phyloP scores from a whole-genome alignment of 2,113 vertebrate genomes.

The Cheilinus undulatus region DNA sequence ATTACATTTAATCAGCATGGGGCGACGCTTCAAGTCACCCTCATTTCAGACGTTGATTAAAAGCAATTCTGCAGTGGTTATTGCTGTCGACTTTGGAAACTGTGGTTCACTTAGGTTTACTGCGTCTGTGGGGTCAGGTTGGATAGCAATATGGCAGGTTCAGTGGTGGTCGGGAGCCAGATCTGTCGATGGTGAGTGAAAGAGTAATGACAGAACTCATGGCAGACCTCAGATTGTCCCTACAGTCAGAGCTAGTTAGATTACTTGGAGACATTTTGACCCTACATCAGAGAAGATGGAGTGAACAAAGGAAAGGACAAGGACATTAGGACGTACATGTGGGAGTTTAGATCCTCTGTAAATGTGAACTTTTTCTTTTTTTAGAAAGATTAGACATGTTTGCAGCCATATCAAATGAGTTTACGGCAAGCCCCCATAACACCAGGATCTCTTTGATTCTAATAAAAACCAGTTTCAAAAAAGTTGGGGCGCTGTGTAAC shows the following conservation, averaged over 20 bases:
- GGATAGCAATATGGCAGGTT: conserved; percentile 78
- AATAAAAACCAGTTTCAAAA: no score
- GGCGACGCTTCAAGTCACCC: conserved; percentile 84
- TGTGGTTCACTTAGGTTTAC: conserved; percentile 78
- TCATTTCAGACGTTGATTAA: conserved; percentile 86
- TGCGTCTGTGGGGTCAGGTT: conserved; percentile 72
- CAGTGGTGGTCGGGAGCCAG: conserved; percentile 64
- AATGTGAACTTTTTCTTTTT: neutral
- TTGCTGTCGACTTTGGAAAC: conserved; percentile 77
- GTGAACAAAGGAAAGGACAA: conserved; percentile 66
- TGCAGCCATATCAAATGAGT: neutral
- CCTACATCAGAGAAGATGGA: conserved; percentile 63
- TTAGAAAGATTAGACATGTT: neutral
- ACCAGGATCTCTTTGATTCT: neutral
- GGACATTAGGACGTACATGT: conserved; percentile 59
- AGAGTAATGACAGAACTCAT: conserved; percentile 75
- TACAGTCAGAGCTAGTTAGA: conserved; percentile 76
- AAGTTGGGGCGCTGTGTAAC: no score
- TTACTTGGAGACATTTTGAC: conserved; percentile 79
- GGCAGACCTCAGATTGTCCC: conserved; percentile 72
- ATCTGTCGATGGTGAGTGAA: conserved; percentile 70
- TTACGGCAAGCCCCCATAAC: neutral
- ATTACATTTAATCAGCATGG: conserved; percentile 86
- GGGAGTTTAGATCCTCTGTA: conserved; percentile 54
- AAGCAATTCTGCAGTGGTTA: conserved; percentile 85